Evolutionary conservation across 2,113 vertebrate genomes (phyloP), one percentile per base, ranked within the genome.

Genomic region (Hipposideros armiger): DNA sequence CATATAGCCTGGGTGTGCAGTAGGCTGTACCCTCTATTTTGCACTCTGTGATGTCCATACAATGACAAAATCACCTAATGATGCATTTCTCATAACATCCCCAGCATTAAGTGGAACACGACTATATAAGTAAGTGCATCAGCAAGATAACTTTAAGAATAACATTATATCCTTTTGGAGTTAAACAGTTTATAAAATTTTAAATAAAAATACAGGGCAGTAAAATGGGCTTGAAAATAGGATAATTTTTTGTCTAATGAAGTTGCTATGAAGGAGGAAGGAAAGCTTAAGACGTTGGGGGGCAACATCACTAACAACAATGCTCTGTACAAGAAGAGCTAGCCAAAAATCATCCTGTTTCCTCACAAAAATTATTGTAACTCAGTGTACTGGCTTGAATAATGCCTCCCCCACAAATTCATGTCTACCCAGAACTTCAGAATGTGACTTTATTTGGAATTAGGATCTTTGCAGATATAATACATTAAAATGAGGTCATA

Each of bases 221-320:
- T 54, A 86, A 77, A 90, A 85, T n/a, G 40, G 22, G 58, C 24
- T 62, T 90, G 62, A 70, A 95, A 70, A 62, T n/a, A 72, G n/a
- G 7, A 32, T 54, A 54, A 20, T 86, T 91, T 32, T 56, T 74
- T 76, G 58, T 62, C 20, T 64, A 62, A n/a, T 72, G 28, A 52
- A 94, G 30, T 76, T 72, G 45, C 5, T 85, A n/a, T 62, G 78
- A 80, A 42, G 42, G 16, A 72, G 66, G 32, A 82, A 92, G 24
- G 69, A 83, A 88, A 66, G 11, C 50, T 69, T 67, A 83, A 87
- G 66, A 47, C 26, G 4, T 52, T 74, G 60, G 24, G 24, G 81
- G 64, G 28, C 28, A 54, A 84, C 24, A 76, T 77, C 40, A 36
- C 10, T 24, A 45, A 19, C 16, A 30, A 69, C 45, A 80, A 64